These are phyloP conservation scores for Psix sp. DNA, from an alignment of 1,140 invertebrate species.

Conservation along the genomic window DNA sequence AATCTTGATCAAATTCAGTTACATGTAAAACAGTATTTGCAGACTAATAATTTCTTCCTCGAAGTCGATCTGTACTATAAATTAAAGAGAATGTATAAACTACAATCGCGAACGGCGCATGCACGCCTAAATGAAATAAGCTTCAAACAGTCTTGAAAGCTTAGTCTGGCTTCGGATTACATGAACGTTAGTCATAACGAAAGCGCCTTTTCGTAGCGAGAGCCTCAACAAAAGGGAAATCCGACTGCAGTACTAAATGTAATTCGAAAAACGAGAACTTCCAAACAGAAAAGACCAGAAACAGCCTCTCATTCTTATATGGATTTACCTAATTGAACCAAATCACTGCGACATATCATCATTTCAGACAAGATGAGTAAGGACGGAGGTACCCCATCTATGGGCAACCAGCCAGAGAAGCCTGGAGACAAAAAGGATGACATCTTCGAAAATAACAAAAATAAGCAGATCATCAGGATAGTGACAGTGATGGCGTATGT, in stretches of 20 bases:
- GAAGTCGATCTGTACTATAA: too few relatives aligned
- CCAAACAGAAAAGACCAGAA: not conserved
- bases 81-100: too few relatives aligned
- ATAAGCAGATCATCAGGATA: slow-evolving; percentile 82
- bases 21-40: too few relatives aligned
- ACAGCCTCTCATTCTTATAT: not conserved
- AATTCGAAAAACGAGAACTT: slow-evolving; percentile 1
- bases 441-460: slow-evolving; percentile 70
- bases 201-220: slow-evolving; percentile 30
- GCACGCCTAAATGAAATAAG: slow-evolving; percentile 45
- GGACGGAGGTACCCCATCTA: slow-evolving; percentile 19
- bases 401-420: slow-evolving; percentile 8
- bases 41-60: too few relatives aligned
- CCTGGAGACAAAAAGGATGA: slow-evolving; percentile 59
- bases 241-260: slow-evolving; percentile 5
- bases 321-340: too few relatives aligned
- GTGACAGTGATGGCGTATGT: slow-evolving; percentile 89
- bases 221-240: slow-evolving; percentile 5
- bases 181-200: slow-evolving; percentile 34
- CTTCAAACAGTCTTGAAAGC: slow-evolving; percentile 25
- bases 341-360: too few relatives aligned
- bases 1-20: too few relatives aligned
- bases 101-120: slow-evolving; percentile 29
- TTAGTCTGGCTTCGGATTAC: slow-evolving; percentile 56
- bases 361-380: slow-evolving; percentile 65